A percentile compares a stretch with the other conserved stretches of the same genome.
Conservation (phyloP, 2,797 vertebrate species). For the Neosilurus mollespiculum region DNA sequence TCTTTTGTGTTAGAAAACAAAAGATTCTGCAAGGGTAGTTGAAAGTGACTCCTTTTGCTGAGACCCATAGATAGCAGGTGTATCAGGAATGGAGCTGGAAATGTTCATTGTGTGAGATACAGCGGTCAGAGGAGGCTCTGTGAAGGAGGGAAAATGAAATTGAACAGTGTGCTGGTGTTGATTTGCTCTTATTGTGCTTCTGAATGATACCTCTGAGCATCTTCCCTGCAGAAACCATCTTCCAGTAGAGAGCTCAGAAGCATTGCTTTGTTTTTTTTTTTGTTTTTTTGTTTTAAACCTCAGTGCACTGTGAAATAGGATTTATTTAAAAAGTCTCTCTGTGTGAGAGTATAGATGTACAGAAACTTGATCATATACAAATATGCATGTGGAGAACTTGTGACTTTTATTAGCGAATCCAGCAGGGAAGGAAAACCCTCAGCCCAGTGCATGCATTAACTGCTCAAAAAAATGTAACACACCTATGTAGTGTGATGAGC, state of each 20-base stretch:
- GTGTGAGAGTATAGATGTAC: too few relatives aligned
- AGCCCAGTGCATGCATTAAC: too few relatives aligned
- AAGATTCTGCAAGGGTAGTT: background rate
- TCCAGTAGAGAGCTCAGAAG: background rate
- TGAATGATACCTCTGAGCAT: slow-evolving; percentile 33
- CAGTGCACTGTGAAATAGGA: too few relatives aligned
- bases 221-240: background rate
- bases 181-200: slow-evolving; percentile 34
- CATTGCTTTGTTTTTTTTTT: background rate
- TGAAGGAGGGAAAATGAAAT: background rate
- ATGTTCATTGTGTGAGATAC: background rate
- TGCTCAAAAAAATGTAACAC: too few relatives aligned
- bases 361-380: background rate
- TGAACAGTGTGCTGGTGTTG: slow-evolving; percentile 7
- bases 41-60: slow-evolving; percentile 6
- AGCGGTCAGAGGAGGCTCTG: background rate
- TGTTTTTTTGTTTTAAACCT: background rate
- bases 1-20: background rate
- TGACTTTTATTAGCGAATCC: background rate
- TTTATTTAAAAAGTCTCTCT: background rate
- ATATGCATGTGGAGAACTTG: background rate
- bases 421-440: background rate
- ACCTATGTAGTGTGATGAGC: too few relatives aligned
- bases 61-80: background rate
- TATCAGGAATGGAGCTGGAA: background rate